Evolutionary conservation across 2,113 vertebrate genomes (phyloP), one percentile per base, ranked within the genome.

Genomic region (Pholis gunnellus): DNA sequence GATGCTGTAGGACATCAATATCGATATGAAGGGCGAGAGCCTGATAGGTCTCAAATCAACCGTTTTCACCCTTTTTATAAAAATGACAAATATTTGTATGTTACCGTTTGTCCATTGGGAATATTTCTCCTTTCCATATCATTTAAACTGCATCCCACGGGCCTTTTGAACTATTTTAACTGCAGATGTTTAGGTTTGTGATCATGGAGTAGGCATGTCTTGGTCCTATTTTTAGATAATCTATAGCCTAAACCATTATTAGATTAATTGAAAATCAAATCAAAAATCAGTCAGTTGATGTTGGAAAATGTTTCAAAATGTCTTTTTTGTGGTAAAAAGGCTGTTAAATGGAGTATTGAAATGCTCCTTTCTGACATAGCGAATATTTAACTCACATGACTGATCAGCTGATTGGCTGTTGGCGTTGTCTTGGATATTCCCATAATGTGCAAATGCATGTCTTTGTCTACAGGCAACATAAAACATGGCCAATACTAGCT

Each of bases 1-100:
- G 56, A 85, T 69, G 42, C 59, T 68, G 69, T 50, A 76, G 64
- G 46, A 70, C 27, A 61, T 40, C 64, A 52, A 69, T 25, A 18
- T 27, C 79, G 81, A 77, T 84, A 86, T 29, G 67, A 76, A 40
- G 15, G 42, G 13, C 38, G 68, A 65, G 0, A 5, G 34, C 50
- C 85, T 85, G 83, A 64, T 3, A 8, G 72, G 81, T 83, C 89
- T 88, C 87, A 86, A 81, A 48, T 90, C 89, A 91, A 91, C 36
- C 9, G 89, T 88, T 85, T 79, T 67, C n/a, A 57, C 4, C 11
- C 25, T 57, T 34, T 34, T 61, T 20, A 34, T 46, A 9, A 44
- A 75, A 70, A 79, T 71, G 38, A 60, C 25, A 72, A 78, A 79
- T 57, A 63, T 72, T 72, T 60, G 34, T 46, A 57, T 1, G 29